These are phyloP conservation scores for Tachysurus fulvidraco DNA, from an alignment of 2,113 vertebrate species.

Conservation along the genomic window DNA sequence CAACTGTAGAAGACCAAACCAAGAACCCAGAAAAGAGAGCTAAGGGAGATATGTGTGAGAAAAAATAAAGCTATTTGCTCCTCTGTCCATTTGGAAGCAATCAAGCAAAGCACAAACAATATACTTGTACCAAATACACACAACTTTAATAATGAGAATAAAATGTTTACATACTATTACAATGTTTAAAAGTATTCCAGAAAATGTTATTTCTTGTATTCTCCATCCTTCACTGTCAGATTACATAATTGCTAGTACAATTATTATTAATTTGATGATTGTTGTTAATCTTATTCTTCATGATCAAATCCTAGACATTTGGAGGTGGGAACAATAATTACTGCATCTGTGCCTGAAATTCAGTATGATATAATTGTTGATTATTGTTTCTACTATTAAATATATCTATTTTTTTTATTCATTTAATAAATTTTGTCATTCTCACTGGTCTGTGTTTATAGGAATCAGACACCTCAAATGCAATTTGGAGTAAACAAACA, in stretches of 20 bases:
- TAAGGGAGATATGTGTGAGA: conserved; percentile 28
- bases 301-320: not conserved
- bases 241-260: not conserved
- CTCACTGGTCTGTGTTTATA: too few species aligned
- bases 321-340: too few species aligned
- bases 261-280: not conserved
- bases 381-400: too few species aligned
- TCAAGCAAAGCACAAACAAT: not conserved
- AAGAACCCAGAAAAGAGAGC: conserved; percentile 21
- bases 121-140: not conserved
- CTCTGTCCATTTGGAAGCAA: not conserved
- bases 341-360: too few species aligned
- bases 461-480: too few species aligned
- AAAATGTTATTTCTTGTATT: not conserved
- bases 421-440: too few species aligned
- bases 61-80: conserved; percentile 29
- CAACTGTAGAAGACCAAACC: conserved; percentile 67
- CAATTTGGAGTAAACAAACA: too few species aligned
- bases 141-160: not conserved
- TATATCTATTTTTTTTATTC: too few species aligned
- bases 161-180: not conserved
- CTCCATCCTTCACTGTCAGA: not conserved
- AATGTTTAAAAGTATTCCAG: not conserved
- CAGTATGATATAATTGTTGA: too few species aligned
- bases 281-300: not conserved